phyloP scores from a whole-genome alignment of 1,140 invertebrate species.

The Watersipora subatra region DNA sequence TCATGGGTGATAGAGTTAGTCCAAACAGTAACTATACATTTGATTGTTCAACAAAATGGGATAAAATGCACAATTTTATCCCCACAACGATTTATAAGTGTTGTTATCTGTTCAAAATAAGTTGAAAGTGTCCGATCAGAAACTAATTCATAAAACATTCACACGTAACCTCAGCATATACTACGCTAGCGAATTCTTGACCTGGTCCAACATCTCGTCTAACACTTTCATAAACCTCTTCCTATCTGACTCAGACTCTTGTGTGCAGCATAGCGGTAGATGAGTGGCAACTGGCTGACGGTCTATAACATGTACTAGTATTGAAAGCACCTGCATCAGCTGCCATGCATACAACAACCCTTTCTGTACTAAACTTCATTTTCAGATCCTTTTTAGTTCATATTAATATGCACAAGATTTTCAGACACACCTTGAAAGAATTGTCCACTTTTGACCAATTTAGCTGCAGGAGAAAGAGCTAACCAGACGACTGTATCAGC shows the following conservation, averaged over 20 bases:
- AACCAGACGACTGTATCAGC: conserved; percentile 46
- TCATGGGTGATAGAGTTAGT: too few species aligned
- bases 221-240: conserved; percentile 21
- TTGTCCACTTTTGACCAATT: conserved; percentile 29
- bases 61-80: too few species aligned
- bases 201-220: conserved; percentile 18
- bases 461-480: conserved; percentile 23
- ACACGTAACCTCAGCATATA: too few species aligned
- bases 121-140: too few species aligned
- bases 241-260: conserved; percentile 19
- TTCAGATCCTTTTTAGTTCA: neutral
- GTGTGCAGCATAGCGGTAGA: conserved; percentile 32
- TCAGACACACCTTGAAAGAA: conserved; percentile 42
- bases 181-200: too few species aligned
- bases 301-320: conserved; percentile 16
- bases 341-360: neutral
- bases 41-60: too few species aligned
- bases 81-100: too few species aligned
- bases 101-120: too few species aligned
- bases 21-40: too few species aligned
- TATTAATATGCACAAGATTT: neutral
- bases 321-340: neutral
- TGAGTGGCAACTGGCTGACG: conserved; percentile 25
- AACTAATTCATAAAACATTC: too few species aligned
- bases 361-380: neutral